phyloP scores from a whole-genome alignment of 37 sponge, comb jelly and placozoan species.

The Petrosia ficiformis region DNA sequence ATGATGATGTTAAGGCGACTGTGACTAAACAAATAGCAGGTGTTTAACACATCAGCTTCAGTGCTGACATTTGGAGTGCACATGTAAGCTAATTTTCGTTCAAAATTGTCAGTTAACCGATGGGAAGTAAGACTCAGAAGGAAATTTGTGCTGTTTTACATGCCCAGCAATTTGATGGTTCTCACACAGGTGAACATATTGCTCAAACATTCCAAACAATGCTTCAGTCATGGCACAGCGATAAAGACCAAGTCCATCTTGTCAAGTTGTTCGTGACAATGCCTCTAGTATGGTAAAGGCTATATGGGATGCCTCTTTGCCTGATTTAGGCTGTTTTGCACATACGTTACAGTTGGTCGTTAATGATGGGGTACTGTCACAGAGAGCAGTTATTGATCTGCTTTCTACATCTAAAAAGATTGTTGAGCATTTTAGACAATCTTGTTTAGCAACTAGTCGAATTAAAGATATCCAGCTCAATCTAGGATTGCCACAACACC shows the following conservation, averaged over 20 bases:
- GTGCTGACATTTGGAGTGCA: no score
- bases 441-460: not conserved
- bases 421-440: conserved; percentile 45
- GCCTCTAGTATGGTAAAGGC: conserved; percentile 39
- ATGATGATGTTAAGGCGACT: conserved; percentile 21
- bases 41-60: conserved; percentile 27
- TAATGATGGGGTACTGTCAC: conserved; percentile 37
- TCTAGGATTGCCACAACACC: conserved; percentile 15
- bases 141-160: conserved; percentile 29
- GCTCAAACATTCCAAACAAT: conserved; percentile 19
- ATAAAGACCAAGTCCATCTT: conserved; percentile 12
- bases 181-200: conserved; percentile 43
- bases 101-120: conserved; percentile 35
- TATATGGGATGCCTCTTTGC: no score
- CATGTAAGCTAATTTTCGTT: no score
- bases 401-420: conserved; percentile 22
- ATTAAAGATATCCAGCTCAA: conserved; percentile 8
- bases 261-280: conserved; percentile 29
- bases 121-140: conserved; percentile 11
- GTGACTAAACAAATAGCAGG: conserved; percentile 13
- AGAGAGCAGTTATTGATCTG: conserved; percentile 29
- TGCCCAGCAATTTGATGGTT: conserved; percentile 15
- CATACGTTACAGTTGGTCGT: no score
- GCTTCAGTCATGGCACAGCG: conserved; percentile 21
- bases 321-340: conserved; percentile 27